Evolutionary conservation across 2,888 invertebrate species (phyloP).

Genomic region (Ypsolopha scabrella): DNA sequence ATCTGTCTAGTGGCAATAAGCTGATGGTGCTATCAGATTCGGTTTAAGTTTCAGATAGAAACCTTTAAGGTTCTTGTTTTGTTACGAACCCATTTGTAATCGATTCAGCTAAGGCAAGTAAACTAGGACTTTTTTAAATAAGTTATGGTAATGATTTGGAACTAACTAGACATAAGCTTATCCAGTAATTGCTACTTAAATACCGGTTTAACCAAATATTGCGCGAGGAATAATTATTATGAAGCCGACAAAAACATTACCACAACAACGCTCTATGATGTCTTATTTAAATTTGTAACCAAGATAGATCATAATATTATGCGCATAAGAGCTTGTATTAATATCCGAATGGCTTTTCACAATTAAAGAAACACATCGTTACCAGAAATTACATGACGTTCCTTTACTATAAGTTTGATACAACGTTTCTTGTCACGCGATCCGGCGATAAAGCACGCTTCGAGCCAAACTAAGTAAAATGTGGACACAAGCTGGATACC

Average conservation of each 20-base stretch:
- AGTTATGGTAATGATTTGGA: not conserved
- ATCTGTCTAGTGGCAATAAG: conserved; percentile 60
- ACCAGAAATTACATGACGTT: conserved; percentile 60
- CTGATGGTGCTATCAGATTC: conserved; percentile 57
- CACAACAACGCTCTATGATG: no score
- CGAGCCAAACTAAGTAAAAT: conserved; percentile 12
- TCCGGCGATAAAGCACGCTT: conserved; percentile 45
- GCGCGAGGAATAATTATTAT: not conserved
- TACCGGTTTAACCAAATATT: not conserved
- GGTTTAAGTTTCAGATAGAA: conserved; percentile 26
- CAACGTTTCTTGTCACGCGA: conserved; percentile 54
- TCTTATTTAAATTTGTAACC: not conserved
- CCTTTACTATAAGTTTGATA: conserved; percentile 49
- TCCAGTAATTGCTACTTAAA: not conserved
- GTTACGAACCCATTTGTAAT: not conserved
- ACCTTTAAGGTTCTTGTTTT: not conserved
- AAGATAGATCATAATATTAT: not conserved
- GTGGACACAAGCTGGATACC: conserved; percentile 10
- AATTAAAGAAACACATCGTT: conserved; percentile 61
- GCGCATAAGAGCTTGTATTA: not conserved
- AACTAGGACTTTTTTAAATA: not conserved
- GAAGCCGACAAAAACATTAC: not conserved
- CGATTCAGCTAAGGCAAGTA: not conserved
- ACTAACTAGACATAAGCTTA: not conserved
- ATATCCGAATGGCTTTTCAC: conserved; percentile 34